These are phyloP conservation scores for Lordiphosa clarofinis DNA, from an alignment of 1,140 invertebrate genomes.

Conservation along the genomic window DNA sequence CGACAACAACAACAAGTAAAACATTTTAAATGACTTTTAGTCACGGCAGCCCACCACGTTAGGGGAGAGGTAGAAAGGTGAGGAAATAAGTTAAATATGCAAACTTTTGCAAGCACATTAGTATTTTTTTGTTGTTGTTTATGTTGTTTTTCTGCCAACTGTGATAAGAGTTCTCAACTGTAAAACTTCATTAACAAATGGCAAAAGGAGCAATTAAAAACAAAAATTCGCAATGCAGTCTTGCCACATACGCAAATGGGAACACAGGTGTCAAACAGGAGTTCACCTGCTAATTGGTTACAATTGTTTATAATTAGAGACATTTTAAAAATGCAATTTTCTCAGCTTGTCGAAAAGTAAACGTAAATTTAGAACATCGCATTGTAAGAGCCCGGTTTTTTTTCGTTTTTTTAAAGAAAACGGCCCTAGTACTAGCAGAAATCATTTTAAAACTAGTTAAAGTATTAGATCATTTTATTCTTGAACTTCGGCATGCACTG, in stretches of 20 bases:
- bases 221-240: conserved; percentile 6
- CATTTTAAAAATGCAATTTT: too few relatives aligned
- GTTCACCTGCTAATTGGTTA: background rate
- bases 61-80: conserved; percentile 8
- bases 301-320: background rate
- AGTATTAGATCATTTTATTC: too few relatives aligned
- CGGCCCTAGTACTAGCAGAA: too few relatives aligned
- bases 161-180: conserved; percentile 30
- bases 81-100: conserved; percentile 37
- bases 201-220: conserved; percentile 25
- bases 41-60: conserved; percentile 42
- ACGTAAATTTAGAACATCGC: too few relatives aligned
- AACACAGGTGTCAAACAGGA: background rate
- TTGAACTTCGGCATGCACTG: too few relatives aligned
- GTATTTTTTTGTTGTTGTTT: too few relatives aligned
- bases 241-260: conserved; percentile 7
- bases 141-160: conserved; percentile 12
- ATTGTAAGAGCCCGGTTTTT: too few relatives aligned
- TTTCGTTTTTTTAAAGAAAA: too few relatives aligned
- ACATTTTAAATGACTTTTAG: conserved; percentile 46
- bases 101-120: conserved; percentile 33
- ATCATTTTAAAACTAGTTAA: too few relatives aligned
- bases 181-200: conserved; percentile 48
- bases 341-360: too few relatives aligned
- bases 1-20: conserved; percentile 29